These are phyloP conservation scores for Takifugu bimaculatus DNA, from an alignment of 2,113 vertebrate genomes.

Conservation along the genomic window DNA sequence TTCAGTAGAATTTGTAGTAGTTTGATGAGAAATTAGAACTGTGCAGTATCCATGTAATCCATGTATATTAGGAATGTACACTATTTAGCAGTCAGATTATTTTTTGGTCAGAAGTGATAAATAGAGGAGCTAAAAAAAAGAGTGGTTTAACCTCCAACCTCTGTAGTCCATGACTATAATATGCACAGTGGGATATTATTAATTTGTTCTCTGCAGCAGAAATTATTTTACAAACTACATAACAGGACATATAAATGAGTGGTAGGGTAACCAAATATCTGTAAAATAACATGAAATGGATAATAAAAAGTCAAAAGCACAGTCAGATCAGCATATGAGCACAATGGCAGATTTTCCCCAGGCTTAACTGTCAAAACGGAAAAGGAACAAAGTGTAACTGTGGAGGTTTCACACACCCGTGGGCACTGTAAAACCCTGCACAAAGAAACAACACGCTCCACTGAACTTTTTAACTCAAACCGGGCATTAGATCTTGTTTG, in stretches of 20 bases:
- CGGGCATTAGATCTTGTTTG: conserved; percentile 2
- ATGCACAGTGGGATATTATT: too few species aligned
- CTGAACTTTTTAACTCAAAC: conserved; percentile 47
- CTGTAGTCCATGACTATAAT: too few species aligned
- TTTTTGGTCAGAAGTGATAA: too few species aligned
- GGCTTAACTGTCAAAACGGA: conserved; percentile 8
- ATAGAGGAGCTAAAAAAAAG: too few species aligned
- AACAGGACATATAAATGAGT: background rate
- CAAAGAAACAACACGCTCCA: conserved; percentile 22
- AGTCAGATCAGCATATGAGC: background rate
- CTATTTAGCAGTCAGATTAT: too few species aligned
- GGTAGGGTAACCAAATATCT: background rate
- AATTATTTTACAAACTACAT: background rate
- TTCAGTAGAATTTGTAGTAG: too few species aligned
- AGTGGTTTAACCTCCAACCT: too few species aligned
- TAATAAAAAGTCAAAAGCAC: conserved; percentile 5
- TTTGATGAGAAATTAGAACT: too few species aligned
- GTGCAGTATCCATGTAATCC: too few species aligned
- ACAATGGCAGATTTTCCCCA: conserved; percentile 15
- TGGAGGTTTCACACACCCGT: conserved; percentile 24
- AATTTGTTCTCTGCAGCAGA: too few species aligned
- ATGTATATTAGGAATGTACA: too few species aligned
- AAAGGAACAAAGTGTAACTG: conserved; percentile 27
- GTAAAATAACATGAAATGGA: background rate
- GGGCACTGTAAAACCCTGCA: conserved; percentile 27